A percentile compares a stretch with the other conserved stretches of the same genome.
These are phyloP conservation scores for Distichodus sexfasciatus DNA, from an alignment of 2,797 vertebrate genomes.

Conservation along the genomic window DNA sequence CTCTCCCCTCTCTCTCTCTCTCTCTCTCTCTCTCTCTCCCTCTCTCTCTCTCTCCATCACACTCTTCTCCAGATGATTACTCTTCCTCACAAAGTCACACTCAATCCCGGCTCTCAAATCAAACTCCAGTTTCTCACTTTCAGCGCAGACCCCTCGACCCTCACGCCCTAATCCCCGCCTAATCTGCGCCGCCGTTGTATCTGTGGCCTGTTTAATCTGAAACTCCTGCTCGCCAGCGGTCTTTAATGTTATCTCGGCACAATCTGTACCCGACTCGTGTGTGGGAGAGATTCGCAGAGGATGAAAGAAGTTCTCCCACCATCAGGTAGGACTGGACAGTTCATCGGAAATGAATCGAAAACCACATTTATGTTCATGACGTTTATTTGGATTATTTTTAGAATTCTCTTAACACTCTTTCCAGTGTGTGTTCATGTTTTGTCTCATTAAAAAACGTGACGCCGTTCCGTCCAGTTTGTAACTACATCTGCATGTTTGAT, in stretches of 20 bases:
- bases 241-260: background rate
- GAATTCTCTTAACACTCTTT: too few species aligned
- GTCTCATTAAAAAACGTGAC: too few species aligned
- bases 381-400: too few species aligned
- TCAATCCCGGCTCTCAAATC: background rate
- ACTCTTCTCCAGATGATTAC: background rate
- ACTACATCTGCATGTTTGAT: too few species aligned
- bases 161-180: background rate
- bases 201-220: background rate
- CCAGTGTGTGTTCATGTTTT: too few species aligned
- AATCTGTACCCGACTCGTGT: background rate
- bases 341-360: too few species aligned
- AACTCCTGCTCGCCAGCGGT: background rate
- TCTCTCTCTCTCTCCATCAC: too few species aligned
- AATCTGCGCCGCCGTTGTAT: background rate
- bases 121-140: constrained; percentile 7
- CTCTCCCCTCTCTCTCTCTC: too few species aligned
- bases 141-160: background rate
- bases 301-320: background rate
- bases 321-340: background rate
- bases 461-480: too few species aligned
- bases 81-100: background rate
- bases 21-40: too few species aligned
- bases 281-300: background rate
- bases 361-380: too few species aligned